phyloP scores from a whole-genome alignment of 2,113 vertebrate species.

The Ageneiosus marmoratus region DNA sequence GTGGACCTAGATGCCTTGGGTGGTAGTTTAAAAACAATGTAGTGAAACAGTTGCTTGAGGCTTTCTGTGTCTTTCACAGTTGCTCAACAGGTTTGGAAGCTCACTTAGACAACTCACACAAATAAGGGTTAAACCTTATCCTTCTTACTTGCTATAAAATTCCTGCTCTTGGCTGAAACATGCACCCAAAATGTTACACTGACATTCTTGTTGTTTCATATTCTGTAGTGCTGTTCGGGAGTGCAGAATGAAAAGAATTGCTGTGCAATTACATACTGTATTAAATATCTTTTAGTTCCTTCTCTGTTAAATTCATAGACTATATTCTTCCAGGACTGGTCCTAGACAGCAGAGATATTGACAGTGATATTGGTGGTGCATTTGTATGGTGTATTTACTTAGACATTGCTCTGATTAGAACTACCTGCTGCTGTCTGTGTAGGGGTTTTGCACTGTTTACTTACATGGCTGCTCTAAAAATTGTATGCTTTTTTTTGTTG shows the following conservation, averaged over 20 bases:
- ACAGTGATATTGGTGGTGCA: neutral
- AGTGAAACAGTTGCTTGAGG: neutral
- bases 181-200: neutral
- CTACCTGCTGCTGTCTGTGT: neutral
- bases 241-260: neutral
- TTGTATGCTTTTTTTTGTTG: neutral
- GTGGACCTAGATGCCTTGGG: neutral
- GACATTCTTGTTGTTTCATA: neutral
- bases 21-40: neutral
- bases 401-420: neutral
- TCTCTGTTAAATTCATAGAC: neutral
- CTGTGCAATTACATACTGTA: neutral
- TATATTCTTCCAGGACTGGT: neutral
- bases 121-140: neutral
- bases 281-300: neutral
- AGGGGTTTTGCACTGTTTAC: slow-evolving; percentile 11
- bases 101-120: neutral
- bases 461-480: slow-evolving; percentile 15
- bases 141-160: neutral
- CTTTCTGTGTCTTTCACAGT: neutral
- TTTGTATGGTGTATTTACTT: slow-evolving; percentile 17
- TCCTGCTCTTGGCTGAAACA: neutral
- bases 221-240: neutral
- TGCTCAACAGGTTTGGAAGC: neutral
- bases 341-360: neutral